Conservation (phyloP, 2,797 vertebrate species). For the Crocodylus rhombifer region DNA sequence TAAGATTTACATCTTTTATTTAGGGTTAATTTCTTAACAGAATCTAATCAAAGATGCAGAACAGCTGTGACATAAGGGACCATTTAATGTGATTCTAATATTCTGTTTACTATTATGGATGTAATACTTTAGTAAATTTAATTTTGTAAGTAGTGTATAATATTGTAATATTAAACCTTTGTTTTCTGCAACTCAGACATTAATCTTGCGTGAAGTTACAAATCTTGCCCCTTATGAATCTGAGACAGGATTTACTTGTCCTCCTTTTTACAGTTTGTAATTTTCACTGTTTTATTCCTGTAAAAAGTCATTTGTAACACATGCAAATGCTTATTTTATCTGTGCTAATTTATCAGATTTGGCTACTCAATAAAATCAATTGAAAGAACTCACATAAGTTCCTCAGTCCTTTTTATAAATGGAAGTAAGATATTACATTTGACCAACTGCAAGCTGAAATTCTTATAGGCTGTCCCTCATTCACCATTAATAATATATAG, state of each 20-base stretch:
- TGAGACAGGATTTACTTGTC: conserved; percentile 83
- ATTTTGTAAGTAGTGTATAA: conserved; percentile 91
- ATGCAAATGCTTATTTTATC: conserved; percentile 84
- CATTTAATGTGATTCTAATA: conserved; percentile 84
- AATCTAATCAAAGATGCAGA: conserved; percentile 78
- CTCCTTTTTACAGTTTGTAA: conserved; percentile 87
- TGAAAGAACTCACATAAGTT: conserved; percentile 75
- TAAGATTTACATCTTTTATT: conserved; percentile 75
- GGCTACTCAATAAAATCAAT: conserved; percentile 86
- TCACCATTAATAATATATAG: not conserved
- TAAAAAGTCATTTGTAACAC: conserved; percentile 86
- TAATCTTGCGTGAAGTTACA: conserved; percentile 79
- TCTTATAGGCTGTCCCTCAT: not conserved
- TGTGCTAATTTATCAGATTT: conserved; percentile 86
- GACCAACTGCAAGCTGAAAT: not conserved
- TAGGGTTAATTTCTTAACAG: conserved; percentile 69
- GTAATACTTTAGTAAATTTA: conserved; percentile 82
- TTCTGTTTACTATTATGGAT: conserved; percentile 81
- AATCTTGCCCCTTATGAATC: conserved; percentile 78
- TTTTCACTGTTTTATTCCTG: conserved; percentile 86
- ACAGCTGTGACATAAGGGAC: conserved; percentile 82
- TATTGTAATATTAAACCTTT: conserved; percentile 87
- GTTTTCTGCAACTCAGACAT: conserved; percentile 80
- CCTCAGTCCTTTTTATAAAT: conserved; percentile 64
- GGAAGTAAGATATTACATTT: not conserved